Evolutionary conservation across 2,888 invertebrate species (phyloP).

Genomic region (Caenorhabditis becei): DNA sequence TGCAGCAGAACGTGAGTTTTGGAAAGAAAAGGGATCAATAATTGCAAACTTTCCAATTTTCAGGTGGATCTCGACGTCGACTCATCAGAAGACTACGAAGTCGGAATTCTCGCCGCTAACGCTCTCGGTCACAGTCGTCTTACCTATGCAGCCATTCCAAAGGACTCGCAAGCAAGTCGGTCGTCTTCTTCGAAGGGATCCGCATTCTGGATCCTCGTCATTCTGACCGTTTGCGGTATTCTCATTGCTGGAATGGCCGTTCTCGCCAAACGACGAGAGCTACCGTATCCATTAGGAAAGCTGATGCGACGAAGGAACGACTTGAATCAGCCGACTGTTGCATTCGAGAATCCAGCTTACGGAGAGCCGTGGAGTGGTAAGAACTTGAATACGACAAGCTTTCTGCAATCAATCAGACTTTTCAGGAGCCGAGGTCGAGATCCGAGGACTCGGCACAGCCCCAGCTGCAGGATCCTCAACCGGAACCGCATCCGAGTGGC

Average conservation of each 20-base stretch:
- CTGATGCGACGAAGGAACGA: slow-evolving; percentile 52
- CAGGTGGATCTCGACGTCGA: slow-evolving; percentile 52
- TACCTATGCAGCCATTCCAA: slow-evolving; percentile 53
- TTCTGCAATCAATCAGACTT: neutral
- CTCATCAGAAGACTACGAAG: slow-evolving; percentile 51
- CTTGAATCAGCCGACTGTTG: slow-evolving; percentile 68
- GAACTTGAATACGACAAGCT: neutral
- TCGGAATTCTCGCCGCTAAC: slow-evolving; percentile 71
- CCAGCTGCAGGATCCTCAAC: slow-evolving; percentile 9
- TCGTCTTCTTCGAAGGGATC: slow-evolving; percentile 34
- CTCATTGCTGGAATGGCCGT: slow-evolving; percentile 50
- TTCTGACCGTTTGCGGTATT: slow-evolving; percentile 37
- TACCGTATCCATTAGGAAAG: slow-evolving; percentile 64
- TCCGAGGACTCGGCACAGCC: slow-evolving; percentile 66
- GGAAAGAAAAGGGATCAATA: neutral
- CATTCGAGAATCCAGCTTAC: slow-evolving; percentile 73
- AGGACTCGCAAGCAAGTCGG: slow-evolving; percentile 25
- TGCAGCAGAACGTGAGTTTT: slow-evolving; percentile 57
- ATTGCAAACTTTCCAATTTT: neutral
- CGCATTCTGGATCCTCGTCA: slow-evolving; percentile 55
- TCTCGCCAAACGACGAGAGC: slow-evolving; percentile 54
- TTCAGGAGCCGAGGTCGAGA: slow-evolving; percentile 69
- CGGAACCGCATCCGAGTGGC: slow-evolving; percentile 63
- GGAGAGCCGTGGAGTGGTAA: slow-evolving; percentile 54
- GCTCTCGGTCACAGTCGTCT: slow-evolving; percentile 68